Conservation (phyloP, 1,140 invertebrate species). For the Oryctes rhinoceros region DNA sequence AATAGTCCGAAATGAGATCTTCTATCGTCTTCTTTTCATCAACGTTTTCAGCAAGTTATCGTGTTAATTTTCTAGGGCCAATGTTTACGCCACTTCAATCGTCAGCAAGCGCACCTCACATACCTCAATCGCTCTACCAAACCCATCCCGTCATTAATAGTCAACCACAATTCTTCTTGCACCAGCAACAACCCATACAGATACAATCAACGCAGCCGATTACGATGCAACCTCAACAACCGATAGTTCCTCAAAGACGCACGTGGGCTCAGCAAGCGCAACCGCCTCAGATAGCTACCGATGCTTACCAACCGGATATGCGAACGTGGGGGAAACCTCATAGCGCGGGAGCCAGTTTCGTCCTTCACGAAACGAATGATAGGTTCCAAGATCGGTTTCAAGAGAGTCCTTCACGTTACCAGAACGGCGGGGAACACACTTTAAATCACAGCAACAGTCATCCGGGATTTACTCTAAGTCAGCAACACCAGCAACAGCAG, state of each 20-base stretch:
- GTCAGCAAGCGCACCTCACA: conserved; percentile 58
- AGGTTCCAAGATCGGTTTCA: conserved; percentile 44
- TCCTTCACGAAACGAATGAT: conserved; percentile 56
- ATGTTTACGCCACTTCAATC: conserved; percentile 54
- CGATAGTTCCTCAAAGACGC: conserved; percentile 69
- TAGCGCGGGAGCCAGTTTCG: conserved; percentile 51
- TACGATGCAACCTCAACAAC: conserved; percentile 63
- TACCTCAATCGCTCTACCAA: conserved; percentile 58
- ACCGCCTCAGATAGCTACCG: conserved; percentile 62
- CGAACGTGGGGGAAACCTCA: conserved; percentile 60
- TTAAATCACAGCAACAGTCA: conserved; percentile 57
- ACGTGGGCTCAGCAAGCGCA: conserved; percentile 78
- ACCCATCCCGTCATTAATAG: conserved; percentile 48
- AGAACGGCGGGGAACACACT: conserved; percentile 56
- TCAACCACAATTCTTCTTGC: conserved; percentile 76
- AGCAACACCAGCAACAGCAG: conserved; percentile 57
- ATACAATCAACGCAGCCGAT: conserved; percentile 47
- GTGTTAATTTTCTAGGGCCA: conserved; percentile 36
- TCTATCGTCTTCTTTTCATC: too few relatives aligned
- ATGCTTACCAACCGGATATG: conserved; percentile 61
- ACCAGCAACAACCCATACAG: conserved; percentile 54
- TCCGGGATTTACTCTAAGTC: conserved; percentile 56
- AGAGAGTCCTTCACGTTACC: conserved; percentile 53
- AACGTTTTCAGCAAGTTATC: too few relatives aligned
- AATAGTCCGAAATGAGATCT: too few relatives aligned